Evolutionary conservation across 1,140 invertebrate species (phyloP), one percentile per base, ranked within the genome.

Genomic region (Drosophila arizonae): DNA sequence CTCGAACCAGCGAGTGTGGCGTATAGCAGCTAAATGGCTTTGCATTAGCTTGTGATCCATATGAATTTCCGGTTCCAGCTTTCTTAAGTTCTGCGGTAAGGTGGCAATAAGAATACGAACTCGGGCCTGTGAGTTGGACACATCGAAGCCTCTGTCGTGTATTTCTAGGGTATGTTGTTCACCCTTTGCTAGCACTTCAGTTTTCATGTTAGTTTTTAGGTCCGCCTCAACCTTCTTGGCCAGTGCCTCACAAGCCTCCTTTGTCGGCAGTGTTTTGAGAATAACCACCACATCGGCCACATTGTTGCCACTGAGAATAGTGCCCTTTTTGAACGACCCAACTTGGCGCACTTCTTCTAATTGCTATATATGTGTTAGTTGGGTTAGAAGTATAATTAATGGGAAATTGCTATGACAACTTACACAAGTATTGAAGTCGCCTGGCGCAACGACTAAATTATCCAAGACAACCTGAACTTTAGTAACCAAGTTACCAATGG

Each of bases 291-390:
- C 96, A 91, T 99, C 98, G 17, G 98, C 98, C 0, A 98, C 95
- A 91, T 98, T 98, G 86, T 98, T 96, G 1, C 97, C 97, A 6
- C 97, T 96, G 80, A 99, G 95, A 96, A 99, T 99, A 9, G 98
- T 99, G 0, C 98, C 98, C 92, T 99, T 99, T 92, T 99, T 99
- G 86, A 98, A 99, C 0, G 98, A 98, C 0, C 98, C 98, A 51
- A 99, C 98, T 93, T 98, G 97, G 11, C 98, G 93, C 0, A 99
- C 97, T 92, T 99, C 98, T 90, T 99, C 98, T 36, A 99, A 93
- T 96, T 99, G 97, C 97, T 98, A 10, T 36, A 6, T 36, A 87
- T 81, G 10, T 21, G 17, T 11, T 3, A 21, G 1, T 17, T 11
- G 1, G 0, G 6, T 52, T 6, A 36, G 4, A 55, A 3, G 9